A percentile compares a stretch with the other conserved stretches of the same genome.
These are phyloP conservation scores for Euphydryas editha DNA, from an alignment of 2,888 invertebrate genomes.

Conservation along the genomic window DNA sequence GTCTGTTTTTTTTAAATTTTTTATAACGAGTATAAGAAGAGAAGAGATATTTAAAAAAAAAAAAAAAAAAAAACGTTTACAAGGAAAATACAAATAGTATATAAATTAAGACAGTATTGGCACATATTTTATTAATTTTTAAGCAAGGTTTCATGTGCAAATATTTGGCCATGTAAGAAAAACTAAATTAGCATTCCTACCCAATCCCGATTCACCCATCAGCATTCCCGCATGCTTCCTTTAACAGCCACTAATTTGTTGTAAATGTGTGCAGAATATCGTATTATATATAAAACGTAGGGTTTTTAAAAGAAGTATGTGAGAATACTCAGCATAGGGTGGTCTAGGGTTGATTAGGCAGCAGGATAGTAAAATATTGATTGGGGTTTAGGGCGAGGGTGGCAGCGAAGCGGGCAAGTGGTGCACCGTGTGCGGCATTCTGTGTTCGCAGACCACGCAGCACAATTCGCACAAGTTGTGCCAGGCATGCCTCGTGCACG, in stretches of 20 bases:
- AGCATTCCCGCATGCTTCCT: conserved; percentile 81
- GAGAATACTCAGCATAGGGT: conserved; percentile 53
- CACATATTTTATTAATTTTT: conserved; percentile 17
- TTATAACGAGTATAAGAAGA: not conserved
- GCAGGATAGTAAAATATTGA: conserved; percentile 57
- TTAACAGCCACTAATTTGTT: conserved; percentile 74
- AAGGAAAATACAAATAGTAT: not conserved
- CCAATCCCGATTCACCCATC: conserved; percentile 50
- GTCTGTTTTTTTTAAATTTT: conserved; percentile 31
- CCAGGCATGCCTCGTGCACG: conserved; percentile 84
- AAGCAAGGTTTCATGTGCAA: conserved; percentile 39
- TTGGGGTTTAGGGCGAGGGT: conserved; percentile 81
- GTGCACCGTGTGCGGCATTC: conserved; percentile 82
- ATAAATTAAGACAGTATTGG: conserved; percentile 1
- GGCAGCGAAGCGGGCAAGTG: conserved; percentile 75
- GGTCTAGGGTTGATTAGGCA: conserved; percentile 23
- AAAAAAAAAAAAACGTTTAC: not conserved
- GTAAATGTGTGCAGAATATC: conserved; percentile 82
- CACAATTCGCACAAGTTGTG: conserved; percentile 82
- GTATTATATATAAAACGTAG: conserved; percentile 63
- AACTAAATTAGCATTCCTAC: conserved; percentile 43
- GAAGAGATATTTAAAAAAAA: not conserved
- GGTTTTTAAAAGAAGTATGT: conserved; percentile 83
- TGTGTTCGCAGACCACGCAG: conserved; percentile 78
- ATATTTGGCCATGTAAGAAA: conserved; percentile 23